Evolutionary conservation across 2,888 invertebrate species (phyloP).

Genomic region (Sinopyrophorus schimmeli): DNA sequence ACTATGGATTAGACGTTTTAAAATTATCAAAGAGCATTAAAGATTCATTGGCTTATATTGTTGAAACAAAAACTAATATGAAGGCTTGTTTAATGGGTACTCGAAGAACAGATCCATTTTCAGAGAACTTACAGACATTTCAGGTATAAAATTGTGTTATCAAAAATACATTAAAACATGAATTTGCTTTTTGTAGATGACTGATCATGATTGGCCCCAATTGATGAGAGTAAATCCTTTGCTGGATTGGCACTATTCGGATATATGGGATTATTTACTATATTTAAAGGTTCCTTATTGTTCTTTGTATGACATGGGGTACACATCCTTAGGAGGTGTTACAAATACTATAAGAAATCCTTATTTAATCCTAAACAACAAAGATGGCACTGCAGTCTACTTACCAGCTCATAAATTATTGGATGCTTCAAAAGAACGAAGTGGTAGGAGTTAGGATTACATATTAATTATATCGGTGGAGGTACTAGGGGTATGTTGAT

Average conservation of each 20-base stretch:
- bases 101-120: constrained; percentile 83
- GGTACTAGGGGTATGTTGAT: too few species aligned
- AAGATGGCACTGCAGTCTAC: constrained; percentile 59
- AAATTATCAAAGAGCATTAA: constrained; percentile 73
- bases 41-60: constrained; percentile 65
- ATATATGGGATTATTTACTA: constrained; percentile 89
- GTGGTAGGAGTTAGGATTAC: too few species aligned
- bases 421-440: constrained; percentile 65
- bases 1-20: constrained; percentile 75
- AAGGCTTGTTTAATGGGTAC: constrained; percentile 93
- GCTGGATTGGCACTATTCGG: constrained; percentile 88
- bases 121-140: constrained; percentile 67
- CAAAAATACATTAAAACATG: constrained; percentile 1
- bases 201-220: constrained; percentile 89
- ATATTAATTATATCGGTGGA: too few species aligned
- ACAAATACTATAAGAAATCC: constrained; percentile 83
- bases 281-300: constrained; percentile 86
- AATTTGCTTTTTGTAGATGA: constrained; percentile 61
- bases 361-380: constrained; percentile 62
- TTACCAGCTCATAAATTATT: constrained; percentile 74
- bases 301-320: constrained; percentile 86
- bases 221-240: constrained; percentile 88
- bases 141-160: constrained; percentile 58
- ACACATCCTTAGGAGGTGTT: constrained; percentile 85
- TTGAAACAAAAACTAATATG: constrained; percentile 62